Evolutionary conservation across 2,113 vertebrate species (phyloP).

Genomic region (Sylvilagus bachmani): DNA sequence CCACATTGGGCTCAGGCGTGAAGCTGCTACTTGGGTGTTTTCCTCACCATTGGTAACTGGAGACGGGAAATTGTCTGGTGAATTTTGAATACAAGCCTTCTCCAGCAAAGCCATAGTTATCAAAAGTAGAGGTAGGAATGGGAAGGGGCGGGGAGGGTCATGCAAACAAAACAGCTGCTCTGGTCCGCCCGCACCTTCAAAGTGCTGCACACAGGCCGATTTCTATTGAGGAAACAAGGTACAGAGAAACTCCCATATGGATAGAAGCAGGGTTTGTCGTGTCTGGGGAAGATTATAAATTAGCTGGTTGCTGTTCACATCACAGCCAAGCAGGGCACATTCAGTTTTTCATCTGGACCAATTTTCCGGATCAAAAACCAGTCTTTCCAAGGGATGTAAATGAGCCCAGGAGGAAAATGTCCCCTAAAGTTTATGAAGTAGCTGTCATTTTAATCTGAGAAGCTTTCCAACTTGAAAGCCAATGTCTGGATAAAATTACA

Average conservation of each 20-base stretch:
- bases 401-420: slow-evolving; percentile 70
- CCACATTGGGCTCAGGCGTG: neutral
- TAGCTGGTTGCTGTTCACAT: slow-evolving; percentile 72
- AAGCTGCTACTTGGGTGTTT: neutral
- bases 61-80: neutral
- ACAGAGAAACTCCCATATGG: slow-evolving; percentile 58
- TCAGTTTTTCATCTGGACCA: slow-evolving; percentile 82
- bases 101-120: neutral
- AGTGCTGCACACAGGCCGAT: neutral
- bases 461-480: slow-evolving; percentile 70
- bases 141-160: neutral
- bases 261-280: slow-evolving; percentile 38
- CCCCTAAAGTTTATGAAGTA: slow-evolving; percentile 77
- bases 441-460: slow-evolving; percentile 74
- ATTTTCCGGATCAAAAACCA: slow-evolving; percentile 84
- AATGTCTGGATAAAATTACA: slow-evolving; percentile 72
- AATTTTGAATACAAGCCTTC: slow-evolving; percentile 41
- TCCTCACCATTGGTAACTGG: neutral
- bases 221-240: slow-evolving; percentile 45
- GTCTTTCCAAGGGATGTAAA: slow-evolving; percentile 79
- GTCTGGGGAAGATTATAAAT: slow-evolving; percentile 81
- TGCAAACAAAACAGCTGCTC: neutral
- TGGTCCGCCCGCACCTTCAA: neutral
- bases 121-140: neutral
- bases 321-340: slow-evolving; percentile 63